Evolutionary conservation across 1,140 invertebrate species (phyloP).

Genomic region (Microvelia longipes): DNA sequence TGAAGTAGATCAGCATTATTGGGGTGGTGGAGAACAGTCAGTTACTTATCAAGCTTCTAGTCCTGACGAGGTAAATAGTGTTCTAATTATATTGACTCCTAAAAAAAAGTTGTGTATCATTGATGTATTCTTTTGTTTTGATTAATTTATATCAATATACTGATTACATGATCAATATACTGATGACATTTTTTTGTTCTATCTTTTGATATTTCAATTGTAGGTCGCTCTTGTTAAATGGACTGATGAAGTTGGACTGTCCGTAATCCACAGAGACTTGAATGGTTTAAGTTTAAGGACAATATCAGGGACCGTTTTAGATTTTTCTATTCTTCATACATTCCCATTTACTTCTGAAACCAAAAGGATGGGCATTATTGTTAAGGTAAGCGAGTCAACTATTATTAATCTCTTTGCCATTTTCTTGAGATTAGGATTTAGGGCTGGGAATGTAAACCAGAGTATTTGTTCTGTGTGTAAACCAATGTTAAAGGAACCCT

Average conservation of each 20-base stretch:
- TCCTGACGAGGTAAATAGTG: constrained; percentile 86
- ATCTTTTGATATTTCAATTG: no score
- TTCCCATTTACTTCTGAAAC: constrained; percentile 98
- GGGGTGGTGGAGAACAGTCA: constrained; percentile 6
- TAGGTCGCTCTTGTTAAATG: constrained; percentile 66
- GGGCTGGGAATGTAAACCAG: background rate
- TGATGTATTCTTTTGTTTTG: no score
- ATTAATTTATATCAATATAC: no score
- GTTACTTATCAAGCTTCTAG: constrained; percentile 63
- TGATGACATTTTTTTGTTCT: no score
- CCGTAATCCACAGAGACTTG: constrained; percentile 54
- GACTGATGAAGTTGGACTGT: constrained; percentile 50
- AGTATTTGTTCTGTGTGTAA: background rate
- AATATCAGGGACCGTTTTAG: constrained; percentile 49
- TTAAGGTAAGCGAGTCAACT: constrained; percentile 62
- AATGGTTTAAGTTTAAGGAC: constrained; percentile 61
- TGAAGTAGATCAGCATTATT: constrained; percentile 47
- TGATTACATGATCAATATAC: no score
- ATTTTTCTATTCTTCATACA: constrained; percentile 82
- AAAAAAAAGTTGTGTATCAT: constrained; percentile 56
- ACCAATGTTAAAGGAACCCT: no score
- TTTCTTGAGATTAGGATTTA: background rate
- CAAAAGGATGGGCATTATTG: constrained; percentile 98
- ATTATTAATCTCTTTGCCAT: constrained; percentile 1
- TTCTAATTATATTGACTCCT: constrained; percentile 41